A percentile compares a stretch with the other conserved stretches of the same genome.
Conservation (phyloP, 2,888 invertebrate species). For the Dioctria rufipes region DNA sequence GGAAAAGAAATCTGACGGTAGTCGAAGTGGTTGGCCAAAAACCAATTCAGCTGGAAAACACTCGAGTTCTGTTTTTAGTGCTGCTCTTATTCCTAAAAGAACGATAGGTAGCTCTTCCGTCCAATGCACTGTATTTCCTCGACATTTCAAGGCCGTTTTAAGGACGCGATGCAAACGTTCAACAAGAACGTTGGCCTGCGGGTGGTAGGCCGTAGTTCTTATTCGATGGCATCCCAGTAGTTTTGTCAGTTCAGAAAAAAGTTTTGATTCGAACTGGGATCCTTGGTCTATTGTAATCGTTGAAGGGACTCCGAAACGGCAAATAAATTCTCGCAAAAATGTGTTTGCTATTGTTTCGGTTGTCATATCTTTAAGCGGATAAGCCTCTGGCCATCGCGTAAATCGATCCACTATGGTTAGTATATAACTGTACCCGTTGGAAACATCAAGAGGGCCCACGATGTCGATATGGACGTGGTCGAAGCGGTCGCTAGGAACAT, state of each 20-base stretch:
- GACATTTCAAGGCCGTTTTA: too few relatives aligned
- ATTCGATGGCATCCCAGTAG: conserved; percentile 28
- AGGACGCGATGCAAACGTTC: too few relatives aligned
- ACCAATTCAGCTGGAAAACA: too few relatives aligned
- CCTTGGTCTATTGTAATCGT: conserved; percentile 62
- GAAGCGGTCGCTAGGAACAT: neutral
- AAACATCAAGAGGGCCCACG: conserved; percentile 52
- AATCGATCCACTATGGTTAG: conserved; percentile 20
- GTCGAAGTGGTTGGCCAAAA: too few relatives aligned
- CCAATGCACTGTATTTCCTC: too few relatives aligned
- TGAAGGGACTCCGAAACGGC: conserved; percentile 29
- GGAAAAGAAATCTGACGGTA: too few relatives aligned
- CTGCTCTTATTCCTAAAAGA: too few relatives aligned
- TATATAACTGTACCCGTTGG: conserved; percentile 16
- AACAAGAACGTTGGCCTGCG: neutral
- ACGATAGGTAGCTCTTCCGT: too few relatives aligned
- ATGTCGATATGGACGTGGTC: conserved; percentile 56
- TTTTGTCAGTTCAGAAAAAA: conserved; percentile 58
- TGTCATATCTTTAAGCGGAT: conserved; percentile 40
- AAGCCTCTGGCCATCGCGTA: conserved; percentile 28
- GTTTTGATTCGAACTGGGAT: conserved; percentile 61
- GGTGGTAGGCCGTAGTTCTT: conserved; percentile 7
- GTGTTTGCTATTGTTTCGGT: conserved; percentile 59
- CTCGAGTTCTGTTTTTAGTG: too few relatives aligned
- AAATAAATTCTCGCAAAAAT: conserved; percentile 58